Evolutionary conservation across 2,113 vertebrate genomes (phyloP).

Genomic region (Trachemys scripta): DNA sequence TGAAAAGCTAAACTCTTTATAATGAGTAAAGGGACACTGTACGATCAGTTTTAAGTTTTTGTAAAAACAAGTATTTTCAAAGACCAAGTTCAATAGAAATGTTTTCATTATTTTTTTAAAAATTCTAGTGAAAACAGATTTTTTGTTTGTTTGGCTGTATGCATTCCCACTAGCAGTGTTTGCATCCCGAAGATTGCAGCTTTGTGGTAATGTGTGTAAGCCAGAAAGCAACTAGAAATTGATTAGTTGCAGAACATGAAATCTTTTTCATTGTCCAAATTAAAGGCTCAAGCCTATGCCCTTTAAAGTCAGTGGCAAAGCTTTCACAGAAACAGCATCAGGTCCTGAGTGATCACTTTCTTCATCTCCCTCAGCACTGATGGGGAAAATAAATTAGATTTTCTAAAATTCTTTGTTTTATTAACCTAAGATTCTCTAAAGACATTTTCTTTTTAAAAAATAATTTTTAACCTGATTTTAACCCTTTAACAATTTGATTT

Average conservation of each 20-base stretch:
- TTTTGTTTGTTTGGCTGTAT: not conserved
- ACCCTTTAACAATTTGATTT: constrained; percentile 66
- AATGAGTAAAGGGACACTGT: constrained; percentile 63
- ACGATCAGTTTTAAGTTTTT: constrained; percentile 11
- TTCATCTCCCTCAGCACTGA: not conserved
- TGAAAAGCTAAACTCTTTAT: constrained; percentile 15
- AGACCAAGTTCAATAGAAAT: not conserved
- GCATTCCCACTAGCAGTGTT: not conserved
- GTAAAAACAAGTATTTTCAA: not conserved
- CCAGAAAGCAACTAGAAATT: not conserved
- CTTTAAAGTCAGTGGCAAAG: no score
- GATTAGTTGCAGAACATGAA: fast-evolving
- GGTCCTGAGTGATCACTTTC: not conserved
- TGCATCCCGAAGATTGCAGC: not conserved
- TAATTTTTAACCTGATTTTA: constrained; percentile 58
- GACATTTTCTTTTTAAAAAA: not conserved
- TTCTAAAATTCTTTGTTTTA: not conserved
- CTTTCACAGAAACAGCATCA: not conserved
- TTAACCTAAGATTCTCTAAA: not conserved
- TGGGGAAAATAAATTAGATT: not conserved
- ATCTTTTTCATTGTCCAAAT: fast-evolving
- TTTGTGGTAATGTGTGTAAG: not conserved
- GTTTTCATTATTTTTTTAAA: not conserved
- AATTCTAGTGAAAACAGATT: fast-evolving
- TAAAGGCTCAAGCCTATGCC: not conserved